phyloP scores from a whole-genome alignment of 1,140 invertebrate species.

The Anoplophora glabripennis region DNA sequence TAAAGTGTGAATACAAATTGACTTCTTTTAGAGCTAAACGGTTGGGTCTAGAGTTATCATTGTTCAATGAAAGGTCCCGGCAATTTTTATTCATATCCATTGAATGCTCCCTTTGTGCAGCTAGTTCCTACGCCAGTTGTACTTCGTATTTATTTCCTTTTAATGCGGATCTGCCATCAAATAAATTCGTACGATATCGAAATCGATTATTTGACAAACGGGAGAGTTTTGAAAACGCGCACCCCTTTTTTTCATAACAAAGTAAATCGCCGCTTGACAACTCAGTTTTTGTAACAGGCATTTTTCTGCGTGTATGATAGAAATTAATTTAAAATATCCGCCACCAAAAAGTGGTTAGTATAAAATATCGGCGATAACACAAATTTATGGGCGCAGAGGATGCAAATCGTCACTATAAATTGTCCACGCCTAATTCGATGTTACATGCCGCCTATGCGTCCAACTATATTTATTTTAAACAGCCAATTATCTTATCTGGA shows the following conservation, averaged over 20 bases:
- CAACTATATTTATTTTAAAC: constrained; percentile 27
- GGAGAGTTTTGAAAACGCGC: too few species aligned
- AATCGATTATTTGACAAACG: too few species aligned
- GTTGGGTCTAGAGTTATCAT: constrained; percentile 41
- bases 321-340: too few species aligned
- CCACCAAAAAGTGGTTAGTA: constrained; percentile 13
- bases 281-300: too few species aligned
- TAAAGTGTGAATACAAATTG: constrained; percentile 45
- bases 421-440: too few species aligned
- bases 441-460: background rate
- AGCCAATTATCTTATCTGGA: constrained; percentile 19
- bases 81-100: constrained; percentile 34
- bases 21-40: constrained; percentile 43
- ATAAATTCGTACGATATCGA: too few species aligned
- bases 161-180: too few species aligned
- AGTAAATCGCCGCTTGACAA: too few species aligned
- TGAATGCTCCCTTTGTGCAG: constrained; percentile 21
- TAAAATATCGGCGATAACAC: constrained; percentile 10
- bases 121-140: too few species aligned
- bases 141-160: too few species aligned
- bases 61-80: constrained; percentile 33
- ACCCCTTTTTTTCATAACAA: too few species aligned
- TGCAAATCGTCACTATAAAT: constrained; percentile 15
- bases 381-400: constrained; percentile 26
- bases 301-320: too few species aligned